phyloP scores from a whole-genome alignment of 2,888 invertebrate genomes.

The Chrysopilus asiliformis region DNA sequence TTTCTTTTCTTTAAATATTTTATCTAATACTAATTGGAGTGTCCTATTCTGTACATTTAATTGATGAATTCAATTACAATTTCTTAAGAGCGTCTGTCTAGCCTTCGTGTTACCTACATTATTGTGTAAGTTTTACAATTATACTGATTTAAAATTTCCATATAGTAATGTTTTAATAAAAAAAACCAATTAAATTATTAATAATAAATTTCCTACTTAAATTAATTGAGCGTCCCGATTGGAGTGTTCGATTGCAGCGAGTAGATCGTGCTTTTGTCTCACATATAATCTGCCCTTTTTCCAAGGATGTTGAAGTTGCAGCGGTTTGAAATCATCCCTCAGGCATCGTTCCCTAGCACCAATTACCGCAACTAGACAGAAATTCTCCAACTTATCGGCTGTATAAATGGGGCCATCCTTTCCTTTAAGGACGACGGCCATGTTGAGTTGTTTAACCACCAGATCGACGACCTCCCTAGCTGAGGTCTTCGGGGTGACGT shows the following conservation, averaged over 20 bases:
- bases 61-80: too few relatives aligned
- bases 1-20: too few relatives aligned
- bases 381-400: conserved; percentile 70
- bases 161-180: too few relatives aligned
- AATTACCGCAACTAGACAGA: conserved; percentile 90
- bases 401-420: conserved; percentile 77
- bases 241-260: conserved; percentile 79
- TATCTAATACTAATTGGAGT: too few relatives aligned
- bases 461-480: conserved; percentile 91
- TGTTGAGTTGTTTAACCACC: conserved; percentile 90
- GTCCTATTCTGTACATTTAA: too few relatives aligned
- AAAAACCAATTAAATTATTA: too few relatives aligned
- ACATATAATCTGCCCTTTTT: conserved; percentile 87
- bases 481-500: conserved; percentile 85
- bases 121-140: too few relatives aligned
- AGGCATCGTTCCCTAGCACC: conserved; percentile 89
- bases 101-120: too few relatives aligned
- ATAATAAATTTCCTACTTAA: conserved; percentile 19
- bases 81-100: too few relatives aligned
- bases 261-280: conserved; percentile 75
- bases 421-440: conserved; percentile 77
- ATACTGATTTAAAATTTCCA: too few relatives aligned
- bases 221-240: conserved; percentile 55
- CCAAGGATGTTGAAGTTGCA: conserved; percentile 93
- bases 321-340: conserved; percentile 84